Base-by-base conservation (phyloP, 2,888 invertebrate genomes). In the Emmelina monodactyla region DNA sequence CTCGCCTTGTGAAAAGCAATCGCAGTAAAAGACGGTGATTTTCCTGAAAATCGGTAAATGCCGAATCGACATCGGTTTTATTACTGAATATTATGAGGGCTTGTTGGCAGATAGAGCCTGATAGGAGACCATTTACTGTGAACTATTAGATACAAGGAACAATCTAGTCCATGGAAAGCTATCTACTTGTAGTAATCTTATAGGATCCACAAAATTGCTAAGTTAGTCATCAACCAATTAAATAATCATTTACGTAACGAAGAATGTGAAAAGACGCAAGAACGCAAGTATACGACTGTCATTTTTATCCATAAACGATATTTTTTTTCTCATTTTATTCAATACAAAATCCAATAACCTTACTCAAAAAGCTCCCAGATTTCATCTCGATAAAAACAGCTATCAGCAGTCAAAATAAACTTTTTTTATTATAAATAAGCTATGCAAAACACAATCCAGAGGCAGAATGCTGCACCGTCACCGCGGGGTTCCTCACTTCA, bases 371-470 rank as follows among this genome's bases (percentile, higher is more conserved):
- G 11, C n/a, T 25, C 25, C n/a, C 3, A 25, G n/a, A 7, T 10
- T 11, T 10, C 3, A 25, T 7, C 25, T 10, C 4, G 11, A 7
- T 7, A 25, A 25, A 7, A 25, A 7, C 25, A 25, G 11, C 4
- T 7, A 25, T 3, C 9, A 25, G 11, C 25, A 25, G 11, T 25
- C 25, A 25, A 25, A 19, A 25, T 25, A 10, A 9, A 9, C 11
- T 25, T 25, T 25, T n/a, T 25, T 25, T 25, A 25, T 25, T 3
- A n/a, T n/a, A 4, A 4, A 25, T 25, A 25, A 25, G 11, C 25
- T 25, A 25, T 25, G 25, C 25, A 25, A 25, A 10, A 25, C 25
- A 10, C 25, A 25, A 25, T n/a, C 25, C 25, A 25, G 25, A 25
- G 25, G 25, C 25, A 7, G 3, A 9, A 3, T 25, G 25, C 6